Percentiles rank a stretch among this genome's conserved stretches.
Conservation (phyloP, 2,888 invertebrate species). For the Blera fallax region DNA sequence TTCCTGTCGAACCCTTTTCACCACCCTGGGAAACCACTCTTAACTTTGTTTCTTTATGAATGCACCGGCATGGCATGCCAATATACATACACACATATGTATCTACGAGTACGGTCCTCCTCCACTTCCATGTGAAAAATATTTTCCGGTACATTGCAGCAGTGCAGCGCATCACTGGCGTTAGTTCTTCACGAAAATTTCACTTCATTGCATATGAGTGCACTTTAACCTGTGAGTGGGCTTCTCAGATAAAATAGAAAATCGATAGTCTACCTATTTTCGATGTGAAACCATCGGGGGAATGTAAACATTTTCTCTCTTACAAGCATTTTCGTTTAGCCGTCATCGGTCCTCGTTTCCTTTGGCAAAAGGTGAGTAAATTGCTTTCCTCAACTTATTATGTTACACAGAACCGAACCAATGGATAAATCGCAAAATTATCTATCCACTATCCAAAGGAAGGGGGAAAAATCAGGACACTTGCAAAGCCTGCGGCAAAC, state of each 20-base stretch:
- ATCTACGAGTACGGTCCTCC: no score
- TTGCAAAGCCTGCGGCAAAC: conserved; percentile 29
- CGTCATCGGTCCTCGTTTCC: not conserved
- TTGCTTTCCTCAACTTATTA: conserved; percentile 36
- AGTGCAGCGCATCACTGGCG: not conserved
- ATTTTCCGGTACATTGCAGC: conserved; percentile 1
- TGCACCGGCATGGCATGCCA: conserved; percentile 2
- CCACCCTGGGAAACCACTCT: conserved; percentile 11
- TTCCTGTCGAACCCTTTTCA: not conserved
- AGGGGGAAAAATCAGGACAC: conserved; percentile 31
- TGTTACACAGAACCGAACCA: conserved; percentile 21
- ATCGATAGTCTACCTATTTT: conserved; percentile 41
- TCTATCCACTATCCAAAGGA: not conserved
- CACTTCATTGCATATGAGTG: conserved; percentile 34
- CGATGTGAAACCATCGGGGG: conserved; percentile 12
- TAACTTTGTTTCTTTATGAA: conserved; percentile 42
- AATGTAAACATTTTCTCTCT: conserved; percentile 25
- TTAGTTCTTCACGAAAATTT: not conserved
- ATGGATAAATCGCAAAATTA: conserved; percentile 10
- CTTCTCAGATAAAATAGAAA: conserved; percentile 46
- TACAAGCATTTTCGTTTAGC: not conserved
- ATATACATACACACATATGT: no score
- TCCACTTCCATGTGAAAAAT: conserved; percentile 29
- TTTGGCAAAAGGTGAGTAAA: conserved; percentile 12
- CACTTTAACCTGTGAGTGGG: conserved; percentile 53